These are phyloP conservation scores for Blastobasis lacticolella DNA, from an alignment of 2,888 invertebrate species.

Conservation along the genomic window DNA sequence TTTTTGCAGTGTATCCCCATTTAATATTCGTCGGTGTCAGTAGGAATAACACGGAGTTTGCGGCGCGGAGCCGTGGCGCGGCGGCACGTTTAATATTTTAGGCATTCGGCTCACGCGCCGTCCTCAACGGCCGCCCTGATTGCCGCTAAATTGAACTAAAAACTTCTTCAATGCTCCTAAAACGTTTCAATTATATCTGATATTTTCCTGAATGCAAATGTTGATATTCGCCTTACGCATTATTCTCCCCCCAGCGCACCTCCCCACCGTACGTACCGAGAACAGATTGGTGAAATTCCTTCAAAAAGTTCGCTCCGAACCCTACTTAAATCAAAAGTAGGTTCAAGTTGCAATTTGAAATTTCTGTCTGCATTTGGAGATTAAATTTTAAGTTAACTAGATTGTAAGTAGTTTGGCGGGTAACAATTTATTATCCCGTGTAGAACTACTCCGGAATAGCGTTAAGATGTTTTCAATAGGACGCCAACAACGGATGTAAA, in stretches of 20 bases:
- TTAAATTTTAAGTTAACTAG: slow-evolving; percentile 57
- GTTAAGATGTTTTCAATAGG: slow-evolving; percentile 66
- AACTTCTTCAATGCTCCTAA: slow-evolving; percentile 69
- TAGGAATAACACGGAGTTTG: not conserved
- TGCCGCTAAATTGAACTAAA: slow-evolving; percentile 75
- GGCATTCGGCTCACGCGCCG: slow-evolving; percentile 66
- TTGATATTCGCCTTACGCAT: slow-evolving; percentile 15
- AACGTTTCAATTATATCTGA: slow-evolving; percentile 65
- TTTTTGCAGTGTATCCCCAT: not conserved
- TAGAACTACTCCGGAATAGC: slow-evolving; percentile 43
- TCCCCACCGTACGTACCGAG: not conserved
- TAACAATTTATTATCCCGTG: slow-evolving; percentile 56
- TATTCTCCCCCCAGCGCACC: slow-evolving; percentile 9
- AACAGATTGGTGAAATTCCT: slow-evolving; percentile 18
- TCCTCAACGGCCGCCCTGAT: slow-evolving; percentile 72
- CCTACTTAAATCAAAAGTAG: slow-evolving; percentile 31
- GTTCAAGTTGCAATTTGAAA: slow-evolving; percentile 41
- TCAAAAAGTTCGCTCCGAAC: slow-evolving; percentile 17
- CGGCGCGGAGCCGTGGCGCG: slow-evolving; percentile 23
- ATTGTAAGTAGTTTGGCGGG: slow-evolving; percentile 54
- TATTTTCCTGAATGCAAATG: slow-evolving; percentile 37
- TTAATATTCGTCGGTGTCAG: not conserved
- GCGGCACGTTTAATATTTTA: slow-evolving; percentile 67
- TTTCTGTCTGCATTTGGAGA: slow-evolving; percentile 53
- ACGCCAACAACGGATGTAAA: slow-evolving; percentile 60